Conservation (phyloP, 2,797 vertebrate species). For the Jordanella pulchra region DNA sequence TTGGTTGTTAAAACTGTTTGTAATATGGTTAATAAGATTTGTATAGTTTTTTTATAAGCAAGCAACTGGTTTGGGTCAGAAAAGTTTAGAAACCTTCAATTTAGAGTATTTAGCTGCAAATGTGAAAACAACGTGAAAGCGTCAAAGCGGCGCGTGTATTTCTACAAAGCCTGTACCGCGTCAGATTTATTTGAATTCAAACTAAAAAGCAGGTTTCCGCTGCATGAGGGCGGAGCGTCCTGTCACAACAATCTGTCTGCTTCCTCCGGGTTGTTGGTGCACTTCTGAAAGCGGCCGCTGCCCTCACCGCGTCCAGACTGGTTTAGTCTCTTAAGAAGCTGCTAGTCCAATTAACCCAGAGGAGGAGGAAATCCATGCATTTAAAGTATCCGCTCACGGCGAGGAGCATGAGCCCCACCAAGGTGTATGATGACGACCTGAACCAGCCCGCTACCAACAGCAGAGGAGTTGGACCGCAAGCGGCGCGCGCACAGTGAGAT, state of each 20-base stretch:
- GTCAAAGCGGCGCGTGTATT: neutral
- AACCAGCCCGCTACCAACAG: slow-evolving; percentile 44
- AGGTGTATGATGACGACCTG: slow-evolving; percentile 13
- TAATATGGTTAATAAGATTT: no score
- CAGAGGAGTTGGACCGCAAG: slow-evolving; percentile 33
- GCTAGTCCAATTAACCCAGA: slow-evolving; percentile 69
- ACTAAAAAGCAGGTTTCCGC: neutral
- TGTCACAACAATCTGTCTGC: slow-evolving; percentile 28
- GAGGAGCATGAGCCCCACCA: slow-evolving; percentile 44
- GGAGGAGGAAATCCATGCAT: slow-evolving; percentile 45
- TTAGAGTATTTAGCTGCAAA: no score
- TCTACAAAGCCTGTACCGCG: neutral
- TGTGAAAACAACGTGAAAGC: neutral
- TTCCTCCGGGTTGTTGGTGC: slow-evolving; percentile 7
- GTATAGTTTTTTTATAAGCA: no score
- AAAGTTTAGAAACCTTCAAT: no score
- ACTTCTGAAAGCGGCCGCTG: slow-evolving; percentile 14
- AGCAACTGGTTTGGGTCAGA: no score
- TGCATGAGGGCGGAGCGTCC: slow-evolving; percentile 4
- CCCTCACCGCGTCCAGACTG: slow-evolving; percentile 48
- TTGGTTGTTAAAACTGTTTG: no score
- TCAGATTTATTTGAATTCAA: neutral
- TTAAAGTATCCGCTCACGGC: slow-evolving; percentile 12
- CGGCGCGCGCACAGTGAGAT: slow-evolving; percentile 37
- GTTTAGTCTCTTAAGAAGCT: slow-evolving; percentile 65